These are phyloP conservation scores for Brachionus paranguensis DNA, from an alignment of 1,140 invertebrate species.

Conservation along the genomic window DNA sequence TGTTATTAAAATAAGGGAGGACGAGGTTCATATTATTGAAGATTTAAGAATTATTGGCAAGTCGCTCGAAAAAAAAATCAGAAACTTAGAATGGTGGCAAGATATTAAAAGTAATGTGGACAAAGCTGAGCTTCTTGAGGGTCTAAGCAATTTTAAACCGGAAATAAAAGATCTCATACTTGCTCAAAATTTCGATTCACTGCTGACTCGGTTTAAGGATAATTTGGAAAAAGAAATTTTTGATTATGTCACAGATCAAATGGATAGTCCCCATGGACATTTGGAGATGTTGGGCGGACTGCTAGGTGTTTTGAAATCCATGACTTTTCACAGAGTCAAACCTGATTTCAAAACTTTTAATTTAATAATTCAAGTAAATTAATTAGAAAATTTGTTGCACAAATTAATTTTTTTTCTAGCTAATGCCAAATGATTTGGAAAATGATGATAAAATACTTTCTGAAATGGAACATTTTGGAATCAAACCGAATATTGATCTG, in stretches of 20 bases:
- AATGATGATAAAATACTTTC: neutral
- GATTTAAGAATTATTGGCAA: neutral
- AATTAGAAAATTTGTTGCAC: too few relatives aligned
- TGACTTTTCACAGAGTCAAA: neutral
- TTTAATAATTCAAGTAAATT: constrained; percentile 13
- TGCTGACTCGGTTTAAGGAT: neutral
- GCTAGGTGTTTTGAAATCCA: neutral
- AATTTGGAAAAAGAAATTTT: neutral
- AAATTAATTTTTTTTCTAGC: neutral
- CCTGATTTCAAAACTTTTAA: constrained; percentile 28
- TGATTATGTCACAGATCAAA: neutral
- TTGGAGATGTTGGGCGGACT: neutral
- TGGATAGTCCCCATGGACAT: neutral
- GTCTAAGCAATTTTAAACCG: constrained; percentile 16
- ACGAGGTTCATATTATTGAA: constrained; percentile 11
- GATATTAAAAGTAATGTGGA: constrained; percentile 23
- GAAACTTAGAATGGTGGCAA: constrained; percentile 38
- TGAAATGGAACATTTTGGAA: neutral
- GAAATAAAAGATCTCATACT: constrained; percentile 23
- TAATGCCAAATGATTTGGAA: neutral
- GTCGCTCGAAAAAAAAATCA: neutral
- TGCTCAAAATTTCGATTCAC: neutral
- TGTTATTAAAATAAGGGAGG: neutral
- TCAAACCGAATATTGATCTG: neutral
- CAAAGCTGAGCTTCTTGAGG: neutral